Evolutionary conservation across 2,888 invertebrate species (phyloP), one percentile per base, ranked within the genome.

Genomic region (Orthonevra nobilis): DNA sequence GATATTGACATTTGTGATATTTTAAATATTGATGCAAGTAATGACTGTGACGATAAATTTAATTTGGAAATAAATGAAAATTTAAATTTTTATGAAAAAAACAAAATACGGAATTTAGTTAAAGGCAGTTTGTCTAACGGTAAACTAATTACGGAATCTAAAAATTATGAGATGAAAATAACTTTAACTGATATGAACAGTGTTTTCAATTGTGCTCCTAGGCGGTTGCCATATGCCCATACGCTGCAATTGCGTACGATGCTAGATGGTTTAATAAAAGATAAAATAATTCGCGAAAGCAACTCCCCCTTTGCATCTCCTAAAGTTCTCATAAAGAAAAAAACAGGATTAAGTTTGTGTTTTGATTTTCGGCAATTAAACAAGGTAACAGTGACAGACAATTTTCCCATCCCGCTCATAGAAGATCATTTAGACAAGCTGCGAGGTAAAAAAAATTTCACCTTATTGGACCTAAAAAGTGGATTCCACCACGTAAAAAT

Each of bases 361-460:
- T 54, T 85, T 0, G 85, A 85, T 44, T 85, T 84, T 42, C 44
- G 85, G 0, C 77, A 82, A 6, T 64, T 85, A 0, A 85, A 85
- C 38, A 68, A 72, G 1, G 64, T 83, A 9, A 85, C 83, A 0
- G 63, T 56, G 26, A 72, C 82, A 1, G 84, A 85, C 63, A 52
- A 64, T 1, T 88, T 87, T 34, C 86, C 86, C 0, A 36, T 88
- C 9, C 88, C 88, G 0, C 72, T 85, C 2, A 87, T 87, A 5
- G 87, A 88, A 28, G 87, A 87, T 19, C 61, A 86, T 10, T 40
- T 87, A n/a, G n/a, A 3, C 58, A 58, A 10, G 38, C 28, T 19
- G 32, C 44, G 2, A 66, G 4, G 34, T 15, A 12, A n/a, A 5
- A 3, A 23, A 4, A 3, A 3, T 4, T 5, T 23, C 46, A 46